A percentile compares a stretch with the other conserved stretches of the same genome.
Conservation (phyloP, 2,888 invertebrate species). For the Acrocera orbiculus region DNA sequence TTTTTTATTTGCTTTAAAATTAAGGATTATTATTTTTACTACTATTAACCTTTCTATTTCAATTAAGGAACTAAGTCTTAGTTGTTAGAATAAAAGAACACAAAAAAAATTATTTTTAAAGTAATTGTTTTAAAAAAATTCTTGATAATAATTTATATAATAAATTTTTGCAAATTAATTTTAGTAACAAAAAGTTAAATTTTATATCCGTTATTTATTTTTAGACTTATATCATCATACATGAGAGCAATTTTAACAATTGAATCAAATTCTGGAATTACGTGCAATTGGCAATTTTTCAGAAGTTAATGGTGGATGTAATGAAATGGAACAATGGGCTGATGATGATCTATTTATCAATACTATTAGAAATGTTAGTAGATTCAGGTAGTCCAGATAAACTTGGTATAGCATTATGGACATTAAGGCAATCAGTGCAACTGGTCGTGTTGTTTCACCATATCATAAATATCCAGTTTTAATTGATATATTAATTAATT, state of each 20-base stretch:
- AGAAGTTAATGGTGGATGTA: slow-evolving; percentile 71
- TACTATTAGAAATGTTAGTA: slow-evolving; percentile 83
- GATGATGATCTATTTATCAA: slow-evolving; percentile 79
- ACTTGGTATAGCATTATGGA: slow-evolving; percentile 87
- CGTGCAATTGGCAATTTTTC: slow-evolving; percentile 91
- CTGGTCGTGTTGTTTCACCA: slow-evolving; percentile 89
- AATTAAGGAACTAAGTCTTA: no score
- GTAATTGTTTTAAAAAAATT: no score
- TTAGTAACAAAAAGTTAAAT: no score
- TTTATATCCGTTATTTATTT: no score
- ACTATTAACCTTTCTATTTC: no score
- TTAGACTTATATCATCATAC: slow-evolving; percentile 78
- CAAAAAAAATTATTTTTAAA: no score
- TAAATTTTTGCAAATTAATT: no score
- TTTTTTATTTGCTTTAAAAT: no score
- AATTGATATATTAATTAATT: slow-evolving; percentile 83
- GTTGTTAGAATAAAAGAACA: no score
- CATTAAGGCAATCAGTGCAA: slow-evolving; percentile 86
- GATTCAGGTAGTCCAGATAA: slow-evolving; percentile 92
- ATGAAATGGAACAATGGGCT: slow-evolving; percentile 78
- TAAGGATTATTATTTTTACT: no score
- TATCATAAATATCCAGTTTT: slow-evolving; percentile 87
- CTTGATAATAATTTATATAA: no score
- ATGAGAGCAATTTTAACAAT: slow-evolving; percentile 89
- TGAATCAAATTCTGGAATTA: slow-evolving; percentile 77